Base-by-base conservation (phyloP, 2,888 invertebrate species). In the Eupsilia transversa region DNA sequence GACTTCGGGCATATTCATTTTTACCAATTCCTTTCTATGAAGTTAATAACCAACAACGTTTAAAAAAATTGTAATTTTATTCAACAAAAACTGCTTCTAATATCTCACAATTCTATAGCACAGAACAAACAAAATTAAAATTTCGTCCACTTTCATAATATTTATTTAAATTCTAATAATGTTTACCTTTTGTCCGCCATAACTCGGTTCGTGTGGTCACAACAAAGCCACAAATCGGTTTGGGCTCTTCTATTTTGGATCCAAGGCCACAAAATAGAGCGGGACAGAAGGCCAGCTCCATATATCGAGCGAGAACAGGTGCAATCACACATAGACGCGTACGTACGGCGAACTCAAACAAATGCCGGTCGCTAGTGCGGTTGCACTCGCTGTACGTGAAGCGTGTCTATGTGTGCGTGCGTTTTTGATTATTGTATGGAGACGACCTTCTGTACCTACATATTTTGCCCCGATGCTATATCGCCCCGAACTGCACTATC, bases 231-330 rank as follows among this genome's bases (percentile, higher is more conserved):
- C 78, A 84, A 80, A 83, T 78, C 74, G 86, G 57, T 72, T 81
- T 68, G 63, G 70, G 61, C 71, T 76, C 54, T 63, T 81, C 84
- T 86, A 81, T 85, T 84, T 84, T 81, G 72, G 38, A n/a, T 60
- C 30, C 54, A 12, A n/a, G 20, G 65, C 17, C 5, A 57, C 12
- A 33, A 20, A 10, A 33, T 6, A 54, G 1, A 27, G 10, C 2
- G 3, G 12, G 1, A 2, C 23, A 61, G 46, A 70, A 61, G 54
- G 9, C 33, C 20, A 4, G 0, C 20, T 30, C 5, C 4, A 27
- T 12, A 12, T 3, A 20, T 10, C 3, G 3, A 41, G 0, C 1
- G 17, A 41, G 27, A 61, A 61, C 10, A 5, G 3, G 10, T 17
- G 1, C 10, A 17, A 10, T 27, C 27, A n/a, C 9, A 35, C 23